phyloP scores from a whole-genome alignment of 2,797 vertebrate genomes.

The Pseudochirops corinnae region DNA sequence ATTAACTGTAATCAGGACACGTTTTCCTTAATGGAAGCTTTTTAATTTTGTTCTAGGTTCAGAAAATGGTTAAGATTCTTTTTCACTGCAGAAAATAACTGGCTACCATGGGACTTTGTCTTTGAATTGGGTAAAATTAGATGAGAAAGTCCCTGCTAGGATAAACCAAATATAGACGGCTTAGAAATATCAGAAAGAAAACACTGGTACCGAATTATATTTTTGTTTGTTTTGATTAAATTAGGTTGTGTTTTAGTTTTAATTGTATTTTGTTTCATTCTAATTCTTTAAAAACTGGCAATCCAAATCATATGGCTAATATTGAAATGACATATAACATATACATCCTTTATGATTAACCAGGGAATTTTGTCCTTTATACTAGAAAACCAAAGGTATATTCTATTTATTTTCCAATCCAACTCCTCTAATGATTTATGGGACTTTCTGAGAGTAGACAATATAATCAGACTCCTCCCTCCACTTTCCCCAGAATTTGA shows the following conservation, averaged over 20 bases:
- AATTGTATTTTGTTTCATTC: background rate
- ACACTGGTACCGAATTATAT: background rate
- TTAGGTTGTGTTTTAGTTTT: background rate
- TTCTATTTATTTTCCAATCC: background rate
- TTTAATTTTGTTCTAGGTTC: background rate
- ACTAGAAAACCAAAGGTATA: background rate
- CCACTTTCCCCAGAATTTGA: background rate
- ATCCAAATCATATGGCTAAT: background rate
- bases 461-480: background rate
- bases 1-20: background rate
- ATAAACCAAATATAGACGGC: background rate
- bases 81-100: background rate
- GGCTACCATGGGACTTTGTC: background rate
- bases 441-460: background rate
- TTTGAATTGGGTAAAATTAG: background rate
- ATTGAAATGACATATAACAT: background rate
- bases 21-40: background rate
- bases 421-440: background rate
- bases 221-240: background rate
- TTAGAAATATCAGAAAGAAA: background rate
- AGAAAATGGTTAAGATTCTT: background rate
- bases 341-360: background rate
- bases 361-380: background rate
- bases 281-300: background rate
- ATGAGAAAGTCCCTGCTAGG: background rate